phyloP scores from a whole-genome alignment of 2,113 vertebrate species.

The Monopterus albus region DNA sequence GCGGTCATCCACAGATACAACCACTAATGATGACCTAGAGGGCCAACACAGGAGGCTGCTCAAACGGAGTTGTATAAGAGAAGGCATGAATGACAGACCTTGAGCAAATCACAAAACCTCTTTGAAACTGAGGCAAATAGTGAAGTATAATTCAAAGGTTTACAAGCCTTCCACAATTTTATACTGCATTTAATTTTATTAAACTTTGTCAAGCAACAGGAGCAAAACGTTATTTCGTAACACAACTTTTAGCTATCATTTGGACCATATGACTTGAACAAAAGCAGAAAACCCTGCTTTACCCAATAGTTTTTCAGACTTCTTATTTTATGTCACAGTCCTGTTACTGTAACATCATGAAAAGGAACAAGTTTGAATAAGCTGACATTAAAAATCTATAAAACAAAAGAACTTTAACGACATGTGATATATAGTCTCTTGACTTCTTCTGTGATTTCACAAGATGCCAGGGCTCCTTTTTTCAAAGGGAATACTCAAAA shows the following conservation, averaged over 20 bases:
- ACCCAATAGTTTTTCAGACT: conserved; percentile 30
- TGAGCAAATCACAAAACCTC: conserved; percentile 33
- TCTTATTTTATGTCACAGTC: conserved; percentile 47
- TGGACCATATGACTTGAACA: conserved; percentile 16
- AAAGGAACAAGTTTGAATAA: conserved; percentile 63
- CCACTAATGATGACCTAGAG: conserved; percentile 85
- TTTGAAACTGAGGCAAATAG: conserved; percentile 29
- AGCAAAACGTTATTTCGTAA: background rate
- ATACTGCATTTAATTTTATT: conserved; percentile 9
- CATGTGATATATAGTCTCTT: conserved; percentile 72
- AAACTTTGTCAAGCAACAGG: conserved; percentile 10
- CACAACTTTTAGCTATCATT: conserved; percentile 25
- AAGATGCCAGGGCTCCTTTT: conserved; percentile 74
- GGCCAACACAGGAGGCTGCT: conserved; percentile 75
- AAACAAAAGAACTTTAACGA: conserved; percentile 75
- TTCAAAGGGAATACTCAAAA: conserved; percentile 84
- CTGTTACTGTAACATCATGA: conserved; percentile 50
- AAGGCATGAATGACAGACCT: conserved; percentile 11
- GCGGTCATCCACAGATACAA: conserved; percentile 85
- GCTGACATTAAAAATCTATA: conserved; percentile 57
- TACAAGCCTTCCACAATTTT: conserved; percentile 14
- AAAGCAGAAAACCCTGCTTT: conserved; percentile 8
- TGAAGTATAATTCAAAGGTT: conserved; percentile 32
- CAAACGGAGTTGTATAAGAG: conserved; percentile 58
- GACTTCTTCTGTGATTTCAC: conserved; percentile 82